Conservation (phyloP, 2,888 invertebrate genomes). For the Dryococelus australis region DNA sequence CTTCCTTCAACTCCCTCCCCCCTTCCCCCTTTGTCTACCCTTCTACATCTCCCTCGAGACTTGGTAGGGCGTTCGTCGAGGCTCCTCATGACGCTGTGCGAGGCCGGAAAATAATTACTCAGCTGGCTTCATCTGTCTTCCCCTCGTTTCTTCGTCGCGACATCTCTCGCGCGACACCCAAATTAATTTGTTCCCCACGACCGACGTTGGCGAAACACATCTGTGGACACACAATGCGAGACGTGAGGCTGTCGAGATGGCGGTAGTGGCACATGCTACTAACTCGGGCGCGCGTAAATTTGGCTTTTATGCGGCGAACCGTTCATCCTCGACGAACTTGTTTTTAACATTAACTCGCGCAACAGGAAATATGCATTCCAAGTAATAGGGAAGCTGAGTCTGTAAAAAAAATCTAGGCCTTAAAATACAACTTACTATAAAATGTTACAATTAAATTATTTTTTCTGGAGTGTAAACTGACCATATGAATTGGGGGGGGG, state of each 20-base stretch:
- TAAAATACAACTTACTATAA: too few relatives aligned
- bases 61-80: background rate
- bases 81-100: background rate
- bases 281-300: background rate
- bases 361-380: too few relatives aligned
- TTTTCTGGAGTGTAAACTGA: too few relatives aligned
- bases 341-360: too few relatives aligned
- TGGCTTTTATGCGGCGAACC: too few relatives aligned
- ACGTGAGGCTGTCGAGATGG: background rate
- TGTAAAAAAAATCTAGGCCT: too few relatives aligned
- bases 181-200: background rate
- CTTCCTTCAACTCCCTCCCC: background rate
- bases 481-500: too few relatives aligned
- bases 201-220: background rate
- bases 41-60: background rate
- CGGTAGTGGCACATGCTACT: background rate
- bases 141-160: background rate
- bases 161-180: background rate
- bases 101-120: conserved; percentile 8
- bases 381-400: too few relatives aligned
- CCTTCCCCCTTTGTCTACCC: background rate
- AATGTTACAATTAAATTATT: too few relatives aligned
- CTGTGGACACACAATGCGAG: background rate
- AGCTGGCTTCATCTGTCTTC: conserved; percentile 16
- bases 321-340: too few relatives aligned